Evolutionary conservation across 1,140 invertebrate species (phyloP), one percentile per base, ranked within the genome.

Genomic region (Stratiolaelaps scimitus): DNA sequence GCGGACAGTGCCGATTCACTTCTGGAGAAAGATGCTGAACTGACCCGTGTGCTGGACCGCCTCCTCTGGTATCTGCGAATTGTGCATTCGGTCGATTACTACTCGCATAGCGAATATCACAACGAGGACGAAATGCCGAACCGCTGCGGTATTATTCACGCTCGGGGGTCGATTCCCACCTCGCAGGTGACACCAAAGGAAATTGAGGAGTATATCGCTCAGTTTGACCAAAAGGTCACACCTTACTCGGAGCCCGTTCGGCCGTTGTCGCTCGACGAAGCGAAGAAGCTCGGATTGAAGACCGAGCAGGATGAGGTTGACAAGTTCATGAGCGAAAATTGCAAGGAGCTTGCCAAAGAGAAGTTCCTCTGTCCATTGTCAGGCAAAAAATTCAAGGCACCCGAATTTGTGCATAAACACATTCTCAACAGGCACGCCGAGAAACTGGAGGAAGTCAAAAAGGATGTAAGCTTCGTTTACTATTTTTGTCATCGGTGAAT

Each of bases 91-190:
- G 87, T 98, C 48, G 96, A 99, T 77, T 99, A 94, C 74, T 99
- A 99, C 75, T 96, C 94, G 77, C 90, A 94, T 71, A 92, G 89
- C 72, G 94, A 99, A 72, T 99, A 99, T 80, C 91, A 93, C 0
- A 95, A 96, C 74, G 96, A 99, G 78, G 95, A 99, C 76, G 93
- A 96, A 74, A 99, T 99, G 95, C 96, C 96, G 0, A 97, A 98
- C 75, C 81, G 93, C 30, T 96, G 94, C 78, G 94, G 94, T 17
- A 95, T 98, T 68, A 91, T 99, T 80, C 95, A 98, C 75, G 92
- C 92, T 0, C 80, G 96, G 64, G 92, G 91, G 64, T 70, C 71
- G 10, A 83, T 85, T 20, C 81, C 88, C 2, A 88, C 92, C 1
- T 80, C 82, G 4, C 88, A 90, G 76, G 84, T 91, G 64, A 81